Evolutionary conservation across 2,113 vertebrate species (phyloP).

Genomic region (Phainopepla nitens): DNA sequence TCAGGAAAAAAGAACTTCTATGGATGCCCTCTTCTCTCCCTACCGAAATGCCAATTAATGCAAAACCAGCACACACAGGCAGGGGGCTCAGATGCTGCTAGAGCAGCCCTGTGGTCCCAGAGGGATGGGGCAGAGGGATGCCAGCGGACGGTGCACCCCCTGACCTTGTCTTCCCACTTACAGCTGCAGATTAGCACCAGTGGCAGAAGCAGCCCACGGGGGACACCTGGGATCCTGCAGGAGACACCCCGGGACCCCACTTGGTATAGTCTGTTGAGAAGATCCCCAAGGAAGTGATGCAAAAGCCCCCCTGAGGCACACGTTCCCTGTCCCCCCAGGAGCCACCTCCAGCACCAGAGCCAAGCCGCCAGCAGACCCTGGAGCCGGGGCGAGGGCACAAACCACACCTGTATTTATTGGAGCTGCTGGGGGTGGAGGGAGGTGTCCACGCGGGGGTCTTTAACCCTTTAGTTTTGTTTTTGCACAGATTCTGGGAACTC

Average conservation of each 20-base stretch:
- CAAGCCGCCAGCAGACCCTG: rapidly evolving
- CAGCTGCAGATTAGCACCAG: neutral
- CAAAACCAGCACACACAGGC: too few relatives aligned
- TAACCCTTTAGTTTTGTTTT: constrained; percentile 46
- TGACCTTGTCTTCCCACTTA: neutral
- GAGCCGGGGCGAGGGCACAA: neutral
- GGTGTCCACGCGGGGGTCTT: neutral
- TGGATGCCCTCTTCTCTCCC: too few relatives aligned
- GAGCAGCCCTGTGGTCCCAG: neutral
- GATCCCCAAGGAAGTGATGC: neutral
- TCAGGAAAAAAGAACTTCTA: too few relatives aligned
- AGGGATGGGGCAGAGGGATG: neutral
- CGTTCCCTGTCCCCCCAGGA: neutral
- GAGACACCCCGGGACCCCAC: neutral
- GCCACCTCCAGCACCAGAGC: neutral
- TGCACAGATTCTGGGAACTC: constrained; percentile 35
- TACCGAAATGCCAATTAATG: too few relatives aligned
- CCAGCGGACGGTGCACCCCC: rapidly evolving
- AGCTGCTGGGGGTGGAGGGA: neutral
- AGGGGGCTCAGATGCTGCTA: neutral
- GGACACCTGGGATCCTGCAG: neutral
- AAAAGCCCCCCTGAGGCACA: constrained; percentile 3
- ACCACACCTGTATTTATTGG: neutral
- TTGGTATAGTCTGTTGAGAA: neutral
- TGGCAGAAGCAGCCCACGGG: neutral